A percentile compares a stretch with the other conserved stretches of the same genome.
phyloP scores from a whole-genome alignment of 2,113 vertebrate species.

The Hippolais icterina region DNA sequence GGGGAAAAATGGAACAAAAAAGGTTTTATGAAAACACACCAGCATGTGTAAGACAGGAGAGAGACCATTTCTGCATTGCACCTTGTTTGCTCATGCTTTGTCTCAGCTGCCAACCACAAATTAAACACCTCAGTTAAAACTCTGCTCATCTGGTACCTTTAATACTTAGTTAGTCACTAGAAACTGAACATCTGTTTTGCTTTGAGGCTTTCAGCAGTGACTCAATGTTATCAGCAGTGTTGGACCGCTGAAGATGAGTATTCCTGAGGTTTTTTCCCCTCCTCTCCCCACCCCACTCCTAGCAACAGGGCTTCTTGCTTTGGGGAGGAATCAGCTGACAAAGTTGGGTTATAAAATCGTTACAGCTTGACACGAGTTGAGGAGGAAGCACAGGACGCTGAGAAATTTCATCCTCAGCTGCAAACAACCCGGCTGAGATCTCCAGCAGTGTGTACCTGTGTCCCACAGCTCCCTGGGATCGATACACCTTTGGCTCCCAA shows the following conservation, averaged over 20 bases:
- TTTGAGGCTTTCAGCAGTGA: slow-evolving; percentile 43
- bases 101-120: neutral
- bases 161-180: slow-evolving; percentile 1
- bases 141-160: slow-evolving; percentile 26
- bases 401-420: neutral
- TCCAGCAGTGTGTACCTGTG: accelerated
- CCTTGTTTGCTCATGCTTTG: neutral
- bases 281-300: neutral
- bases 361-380: neutral
- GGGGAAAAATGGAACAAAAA: neutral
- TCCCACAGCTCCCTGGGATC: neutral
- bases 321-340: neutral
- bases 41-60: neutral
- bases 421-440: neutral
- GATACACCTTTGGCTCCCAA: neutral
- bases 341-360: neutral
- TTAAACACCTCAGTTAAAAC: neutral
- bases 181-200: slow-evolving; percentile 31
- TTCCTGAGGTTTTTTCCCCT: neutral
- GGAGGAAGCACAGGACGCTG: neutral
- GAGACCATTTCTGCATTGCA: neutral
- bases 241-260: neutral
- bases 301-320: neutral
- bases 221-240: slow-evolving; percentile 9
- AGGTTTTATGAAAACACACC: neutral